Evolutionary conservation across 2,797 vertebrate species (phyloP).

Genomic region (Kryptolebias ocellatus): DNA sequence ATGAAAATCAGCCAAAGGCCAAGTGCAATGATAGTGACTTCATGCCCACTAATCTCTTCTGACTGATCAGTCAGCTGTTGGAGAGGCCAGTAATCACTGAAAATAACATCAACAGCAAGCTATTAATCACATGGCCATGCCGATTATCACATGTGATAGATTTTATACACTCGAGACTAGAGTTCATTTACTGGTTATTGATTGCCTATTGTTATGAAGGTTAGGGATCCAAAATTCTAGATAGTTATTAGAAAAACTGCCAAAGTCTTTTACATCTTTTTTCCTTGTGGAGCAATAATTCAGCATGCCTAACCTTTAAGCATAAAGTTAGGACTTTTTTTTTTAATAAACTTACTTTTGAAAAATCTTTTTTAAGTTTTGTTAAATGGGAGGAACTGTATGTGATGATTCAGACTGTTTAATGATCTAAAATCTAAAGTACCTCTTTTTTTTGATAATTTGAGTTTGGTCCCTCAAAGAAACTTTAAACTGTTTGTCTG

Average conservation of each 20-base stretch:
- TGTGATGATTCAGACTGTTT: no score
- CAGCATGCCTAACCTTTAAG: conserved; percentile 14
- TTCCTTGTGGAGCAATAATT: conserved; percentile 19
- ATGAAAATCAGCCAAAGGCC: conserved; percentile 33
- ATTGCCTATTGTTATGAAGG: conserved; percentile 43
- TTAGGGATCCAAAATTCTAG: conserved; percentile 15
- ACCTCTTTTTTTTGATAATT: no score
- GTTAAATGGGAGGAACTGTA: no score
- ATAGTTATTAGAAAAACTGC: conserved; percentile 27
- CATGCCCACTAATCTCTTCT: conserved; percentile 27
- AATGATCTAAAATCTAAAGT: no score
- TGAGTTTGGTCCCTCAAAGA: no score
- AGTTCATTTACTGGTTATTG: conserved; percentile 53
- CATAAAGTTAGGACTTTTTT: conserved; percentile 1
- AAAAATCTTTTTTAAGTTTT: no score
- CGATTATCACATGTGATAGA: conserved; percentile 36
- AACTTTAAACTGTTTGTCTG: no score
- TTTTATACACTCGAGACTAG: conserved; percentile 26
- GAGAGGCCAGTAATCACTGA: conserved; percentile 29
- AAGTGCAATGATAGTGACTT: conserved; percentile 20
- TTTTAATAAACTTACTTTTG: no score
- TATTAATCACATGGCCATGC: conserved; percentile 38
- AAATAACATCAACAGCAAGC: conserved; percentile 26
- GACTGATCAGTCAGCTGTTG: conserved; percentile 30
- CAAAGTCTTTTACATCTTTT: conserved; percentile 10